These are phyloP conservation scores for Bhutanitis thaidina DNA, from an alignment of 2,888 invertebrate genomes.

Conservation along the genomic window DNA sequence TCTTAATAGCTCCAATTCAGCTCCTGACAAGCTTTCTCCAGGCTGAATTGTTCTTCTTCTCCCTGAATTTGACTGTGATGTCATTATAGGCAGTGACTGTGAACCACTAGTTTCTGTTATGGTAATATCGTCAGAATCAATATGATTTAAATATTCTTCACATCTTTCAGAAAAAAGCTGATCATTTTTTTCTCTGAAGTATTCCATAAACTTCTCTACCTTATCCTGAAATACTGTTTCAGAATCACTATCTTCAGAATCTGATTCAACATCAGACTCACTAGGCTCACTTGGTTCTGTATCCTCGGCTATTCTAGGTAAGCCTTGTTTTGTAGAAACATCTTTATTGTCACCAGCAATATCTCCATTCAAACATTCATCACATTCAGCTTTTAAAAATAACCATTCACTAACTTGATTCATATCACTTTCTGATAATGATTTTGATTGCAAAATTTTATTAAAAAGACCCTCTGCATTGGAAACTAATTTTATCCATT, in stretches of 20 bases:
- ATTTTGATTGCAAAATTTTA: slow-evolving; percentile 84
- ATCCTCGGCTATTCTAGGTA: slow-evolving; percentile 74
- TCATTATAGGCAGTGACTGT: slow-evolving; percentile 68
- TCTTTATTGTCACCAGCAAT: slow-evolving; percentile 68
- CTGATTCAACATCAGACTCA: slow-evolving; percentile 81
- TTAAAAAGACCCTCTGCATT: slow-evolving; percentile 92
- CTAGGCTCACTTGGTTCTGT: slow-evolving; percentile 81
- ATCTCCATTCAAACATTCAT: slow-evolving; percentile 86
- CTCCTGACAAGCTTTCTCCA: slow-evolving; percentile 80
- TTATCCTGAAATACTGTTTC: slow-evolving; percentile 85
- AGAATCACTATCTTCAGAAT: slow-evolving; percentile 80
- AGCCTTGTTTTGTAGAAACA: slow-evolving; percentile 59
- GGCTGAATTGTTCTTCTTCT: slow-evolving; percentile 81
- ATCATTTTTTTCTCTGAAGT: slow-evolving; percentile 86
- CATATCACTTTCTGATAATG: slow-evolving; percentile 85
- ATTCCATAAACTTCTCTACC: slow-evolving; percentile 85
- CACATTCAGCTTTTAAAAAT: slow-evolving; percentile 91
- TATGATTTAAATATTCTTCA: slow-evolving; percentile 79
- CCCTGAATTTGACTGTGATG: slow-evolving; percentile 70
- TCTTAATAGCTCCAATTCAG: slow-evolving; percentile 79
- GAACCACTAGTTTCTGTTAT: slow-evolving; percentile 74
- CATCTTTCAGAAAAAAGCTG: slow-evolving; percentile 81
- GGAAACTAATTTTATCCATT: slow-evolving; percentile 89
- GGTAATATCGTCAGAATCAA: slow-evolving; percentile 75
- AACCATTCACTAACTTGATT: slow-evolving; percentile 90